A percentile compares a stretch with the other conserved stretches of the same genome.
Evolutionary conservation across 2,888 invertebrate genomes (phyloP).

Genomic region (Andrena minutula): DNA sequence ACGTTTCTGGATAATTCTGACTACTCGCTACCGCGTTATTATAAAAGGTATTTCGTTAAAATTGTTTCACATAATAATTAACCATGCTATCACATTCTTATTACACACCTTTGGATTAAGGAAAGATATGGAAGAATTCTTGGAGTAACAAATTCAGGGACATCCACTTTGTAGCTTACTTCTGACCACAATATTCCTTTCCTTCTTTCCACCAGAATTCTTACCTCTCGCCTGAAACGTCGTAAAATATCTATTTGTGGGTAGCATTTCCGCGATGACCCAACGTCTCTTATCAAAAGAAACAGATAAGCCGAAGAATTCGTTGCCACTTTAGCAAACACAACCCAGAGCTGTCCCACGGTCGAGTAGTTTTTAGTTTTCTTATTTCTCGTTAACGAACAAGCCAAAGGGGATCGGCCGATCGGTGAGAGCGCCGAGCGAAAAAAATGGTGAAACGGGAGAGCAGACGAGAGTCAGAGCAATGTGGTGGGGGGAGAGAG

Average conservation of each 20-base stretch:
- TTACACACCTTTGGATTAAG: too few species aligned
- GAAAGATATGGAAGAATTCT: not conserved
- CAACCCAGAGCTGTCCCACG: too few species aligned
- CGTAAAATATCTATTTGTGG: not conserved
- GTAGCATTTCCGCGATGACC: not conserved
- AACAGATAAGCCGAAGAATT: slow-evolving; percentile 26
- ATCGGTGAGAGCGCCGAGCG: slow-evolving; percentile 46
- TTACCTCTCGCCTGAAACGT: not conserved
- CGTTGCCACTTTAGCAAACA: not conserved
- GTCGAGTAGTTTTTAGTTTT: slow-evolving; percentile 38
- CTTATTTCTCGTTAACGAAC: slow-evolving; percentile 61
- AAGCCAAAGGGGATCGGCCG: slow-evolving; percentile 9
- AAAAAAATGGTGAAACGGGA: slow-evolving; percentile 55
- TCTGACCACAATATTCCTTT: not conserved
- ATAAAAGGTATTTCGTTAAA: not conserved
- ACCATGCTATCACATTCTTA: too few species aligned
- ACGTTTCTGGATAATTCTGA: not conserved
- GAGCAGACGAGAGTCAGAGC: slow-evolving; percentile 14
- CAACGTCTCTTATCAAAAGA: not conserved
- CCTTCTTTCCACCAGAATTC: not conserved
- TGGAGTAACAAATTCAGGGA: not conserved
- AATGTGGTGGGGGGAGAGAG: slow-evolving; percentile 24
- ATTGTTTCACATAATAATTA: not conserved
- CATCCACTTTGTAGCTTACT: not conserved
- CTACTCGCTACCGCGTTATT: not conserved